Evolutionary conservation across 2,888 invertebrate genomes (phyloP), one percentile per base, ranked within the genome.

Genomic region (Polydrusus cervinus): DNA sequence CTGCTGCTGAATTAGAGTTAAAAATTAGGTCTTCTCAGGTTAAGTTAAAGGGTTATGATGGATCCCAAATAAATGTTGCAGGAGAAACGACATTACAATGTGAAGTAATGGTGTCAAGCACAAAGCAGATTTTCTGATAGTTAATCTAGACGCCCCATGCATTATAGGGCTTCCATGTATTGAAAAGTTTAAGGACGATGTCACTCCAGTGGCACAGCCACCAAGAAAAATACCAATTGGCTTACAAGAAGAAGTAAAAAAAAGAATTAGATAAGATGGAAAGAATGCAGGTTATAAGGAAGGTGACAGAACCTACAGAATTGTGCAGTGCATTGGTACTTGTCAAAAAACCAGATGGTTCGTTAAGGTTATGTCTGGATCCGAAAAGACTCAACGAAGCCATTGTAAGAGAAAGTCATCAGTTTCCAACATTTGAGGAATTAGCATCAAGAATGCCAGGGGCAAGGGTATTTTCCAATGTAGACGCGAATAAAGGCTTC

Each of bases 401-500:
- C 1, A 40, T 62, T 14, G 43, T 62, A 1, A 14, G 62, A 10
- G 62, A 62, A 16, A 40, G 38, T 13, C 34, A 40, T 45, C 62
- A 62, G 8, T 7, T 62, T 10, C 62, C 62, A n/a, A 16, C 62
- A 8, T 62, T 62, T 10, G 62, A 62, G 16, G 6, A 62, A 18
- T 6, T 62, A 3, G 62, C 43, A 1, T 62, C 68, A n/a, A 68
- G 55, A 68, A 68, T 68, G 68, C 3, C 68, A 43, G 68, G 68
- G 11, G 68, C 55, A 8, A 53, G 34, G 13, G 20, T 40, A 68
- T 70, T 70, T 61, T 61, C 70, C 1, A 61, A 49, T 47, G 13
- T 70, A n/a, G 61, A 70, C 61, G 61, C 14, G 1, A 70, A 45
- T 14, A 69, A 60, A 25, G 70, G 61, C n/a, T 67, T 67, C 11